Base-by-base conservation (phyloP, 1,140 invertebrate genomes). In the Ectropis grisescens region DNA sequence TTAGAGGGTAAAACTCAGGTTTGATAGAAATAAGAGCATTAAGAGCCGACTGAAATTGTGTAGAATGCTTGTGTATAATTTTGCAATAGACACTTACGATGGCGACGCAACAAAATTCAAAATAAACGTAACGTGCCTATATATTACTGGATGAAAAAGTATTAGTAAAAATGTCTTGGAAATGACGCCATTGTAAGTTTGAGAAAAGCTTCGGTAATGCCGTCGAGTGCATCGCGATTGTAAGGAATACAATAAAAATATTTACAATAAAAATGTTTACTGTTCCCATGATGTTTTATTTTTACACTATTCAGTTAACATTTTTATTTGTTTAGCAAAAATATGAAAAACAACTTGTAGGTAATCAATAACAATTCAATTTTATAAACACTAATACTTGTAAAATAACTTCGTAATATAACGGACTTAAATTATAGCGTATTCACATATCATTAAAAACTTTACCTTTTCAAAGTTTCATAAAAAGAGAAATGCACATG, bases 211-310 rank as follows among this genome's bases (percentile, higher is more conserved):
- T 60, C 42, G 47, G 46, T 40, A 40, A 51, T 52, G 46, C 49
- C 53, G 52, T 51, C 31, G 52, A 57, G 44, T 57, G 51, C 62
- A 64, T 68, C 53, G 67, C 65, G 54, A 65, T 50, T 65, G 56
- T 61, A 70, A 72, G 48, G 57, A 53, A 68, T 72, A 76, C 67
- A 79, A 76, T 76, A 79, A 76, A 57, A 70, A 68, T 76, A 79
- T 79, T 76, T 79, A 74, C 69, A 79, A 71, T 72, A 76, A 74
- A 69, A 76, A 79, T 74, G 71, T 79, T 79, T 79, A 79, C 65
- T 79, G 74, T 79, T 79, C 50, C 38, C 45, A 52, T 39, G 48
- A 11, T 59, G 29, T 76, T 70, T 75, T 57, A 69, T 72, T 78
- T n/a, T 51, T 24, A 19, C 16, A 19, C 16, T n/a, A 14, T 19